phyloP scores from a whole-genome alignment of 2,113 vertebrate species.

The Montifringilla adamsi region DNA sequence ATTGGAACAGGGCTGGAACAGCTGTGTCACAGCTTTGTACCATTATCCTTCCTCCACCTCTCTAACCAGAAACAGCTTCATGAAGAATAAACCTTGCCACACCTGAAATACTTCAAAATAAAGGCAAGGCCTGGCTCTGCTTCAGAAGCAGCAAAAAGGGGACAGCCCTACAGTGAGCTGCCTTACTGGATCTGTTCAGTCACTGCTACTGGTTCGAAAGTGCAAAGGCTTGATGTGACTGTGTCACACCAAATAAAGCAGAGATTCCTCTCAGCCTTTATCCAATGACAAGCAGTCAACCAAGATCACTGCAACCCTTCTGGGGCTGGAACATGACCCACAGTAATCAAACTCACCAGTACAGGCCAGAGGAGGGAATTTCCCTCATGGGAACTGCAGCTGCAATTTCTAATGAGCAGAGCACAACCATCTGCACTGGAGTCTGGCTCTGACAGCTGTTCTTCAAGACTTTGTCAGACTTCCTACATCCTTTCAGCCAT shows the following conservation, averaged over 20 bases:
- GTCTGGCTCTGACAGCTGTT: background rate
- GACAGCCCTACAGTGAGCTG: background rate
- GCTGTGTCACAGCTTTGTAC: constrained; percentile 37
- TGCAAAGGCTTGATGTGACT: background rate
- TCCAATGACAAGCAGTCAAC: background rate
- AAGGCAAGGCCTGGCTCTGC: background rate
- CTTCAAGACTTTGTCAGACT: background rate
- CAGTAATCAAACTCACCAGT: background rate
- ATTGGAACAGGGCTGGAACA: constrained; percentile 44
- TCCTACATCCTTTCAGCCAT: background rate
- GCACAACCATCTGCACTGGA: background rate
- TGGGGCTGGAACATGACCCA: background rate
- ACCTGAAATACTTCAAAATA: constrained; percentile 1
- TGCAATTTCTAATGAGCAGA: background rate
- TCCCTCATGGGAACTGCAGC: background rate
- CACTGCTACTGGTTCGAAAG: background rate
- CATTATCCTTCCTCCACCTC: constrained; percentile 51
- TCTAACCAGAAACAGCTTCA: background rate
- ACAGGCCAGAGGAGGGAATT: background rate
- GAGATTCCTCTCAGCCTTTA: background rate
- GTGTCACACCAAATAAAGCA: background rate
- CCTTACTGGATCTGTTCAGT: background rate
- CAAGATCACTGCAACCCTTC: background rate
- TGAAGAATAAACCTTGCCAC: background rate
- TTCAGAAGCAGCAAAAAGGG: background rate